phyloP scores from a whole-genome alignment of 2,113 vertebrate species.

The Pachyramphus minor region DNA sequence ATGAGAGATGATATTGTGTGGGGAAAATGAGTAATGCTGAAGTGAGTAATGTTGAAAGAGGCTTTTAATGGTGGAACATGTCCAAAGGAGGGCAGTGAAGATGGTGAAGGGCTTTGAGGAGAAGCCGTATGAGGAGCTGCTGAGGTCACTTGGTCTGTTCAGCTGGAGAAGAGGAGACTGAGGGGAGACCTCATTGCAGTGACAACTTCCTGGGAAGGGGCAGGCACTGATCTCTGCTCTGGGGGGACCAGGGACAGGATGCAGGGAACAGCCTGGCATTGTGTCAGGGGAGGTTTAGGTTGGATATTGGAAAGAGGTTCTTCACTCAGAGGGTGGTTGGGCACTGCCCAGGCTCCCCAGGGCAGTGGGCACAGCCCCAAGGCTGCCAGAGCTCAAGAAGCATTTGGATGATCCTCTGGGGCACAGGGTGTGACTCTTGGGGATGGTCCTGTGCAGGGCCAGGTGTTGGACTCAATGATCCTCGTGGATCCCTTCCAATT shows the following conservation, averaged over 20 bases:
- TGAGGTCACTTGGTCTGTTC: not conserved
- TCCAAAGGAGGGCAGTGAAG: not conserved
- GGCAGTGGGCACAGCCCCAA: not conserved
- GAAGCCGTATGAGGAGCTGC: not conserved
- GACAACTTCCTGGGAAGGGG: not conserved
- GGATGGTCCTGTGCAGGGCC: not conserved
- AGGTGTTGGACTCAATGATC: not conserved
- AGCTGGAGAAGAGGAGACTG: not conserved
- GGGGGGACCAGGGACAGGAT: not conserved
- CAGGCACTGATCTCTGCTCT: not conserved
- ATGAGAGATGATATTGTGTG: not conserved
- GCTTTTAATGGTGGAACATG: not conserved
- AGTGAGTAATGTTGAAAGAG: not conserved
- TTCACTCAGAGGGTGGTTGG: not conserved
- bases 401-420: not conserved
- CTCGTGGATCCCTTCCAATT: not conserved
- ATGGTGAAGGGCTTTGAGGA: not conserved
- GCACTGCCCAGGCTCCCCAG: not conserved
- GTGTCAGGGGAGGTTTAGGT: not conserved
- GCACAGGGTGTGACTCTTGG: not conserved
- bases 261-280: not conserved
- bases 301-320: not conserved
- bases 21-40: not conserved
- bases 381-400: not conserved
- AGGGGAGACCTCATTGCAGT: not conserved